phyloP scores from a whole-genome alignment of 2,113 vertebrate genomes.

The Microtus oregoni region DNA sequence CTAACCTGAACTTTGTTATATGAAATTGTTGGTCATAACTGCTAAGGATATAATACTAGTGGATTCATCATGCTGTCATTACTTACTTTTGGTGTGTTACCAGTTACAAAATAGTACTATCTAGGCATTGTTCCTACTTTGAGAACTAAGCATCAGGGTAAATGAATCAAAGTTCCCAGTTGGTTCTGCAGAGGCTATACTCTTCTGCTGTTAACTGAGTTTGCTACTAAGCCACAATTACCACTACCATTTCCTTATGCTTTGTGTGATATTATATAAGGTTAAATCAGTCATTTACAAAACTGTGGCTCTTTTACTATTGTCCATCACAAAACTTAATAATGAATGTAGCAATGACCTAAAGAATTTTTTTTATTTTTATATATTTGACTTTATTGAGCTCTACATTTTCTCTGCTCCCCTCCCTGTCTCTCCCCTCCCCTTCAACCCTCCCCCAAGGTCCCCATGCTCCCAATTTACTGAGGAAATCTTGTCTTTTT shows the following conservation, averaged over 20 bases:
- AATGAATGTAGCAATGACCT: conserved; percentile 70
- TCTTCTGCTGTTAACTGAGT: conserved; percentile 18
- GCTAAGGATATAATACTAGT: not conserved
- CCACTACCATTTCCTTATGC: conserved; percentile 2
- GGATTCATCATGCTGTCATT: conserved; percentile 5
- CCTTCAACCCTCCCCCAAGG: too few relatives aligned
- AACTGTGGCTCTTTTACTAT: conserved; percentile 61
- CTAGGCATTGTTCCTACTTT: not conserved
- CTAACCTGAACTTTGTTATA: not conserved
- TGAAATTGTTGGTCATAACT: not conserved
- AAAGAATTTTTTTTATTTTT: conserved; percentile 48
- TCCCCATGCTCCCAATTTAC: too few relatives aligned
- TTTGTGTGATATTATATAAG: conserved; percentile 43
- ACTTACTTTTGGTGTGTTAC: conserved; percentile 52
- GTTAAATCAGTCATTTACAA: conserved; percentile 59
- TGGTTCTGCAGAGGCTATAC: not conserved
- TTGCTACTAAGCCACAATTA: conserved; percentile 49
- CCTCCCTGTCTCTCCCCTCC: too few relatives aligned
- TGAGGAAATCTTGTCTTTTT: too few relatives aligned
- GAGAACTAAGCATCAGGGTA: conserved; percentile 22
- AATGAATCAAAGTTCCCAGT: not conserved
- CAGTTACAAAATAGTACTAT: conserved; percentile 4
- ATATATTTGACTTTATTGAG: too few relatives aligned
- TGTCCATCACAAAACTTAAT: conserved; percentile 73
- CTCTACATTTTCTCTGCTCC: too few relatives aligned